A percentile compares a stretch with the other conserved stretches of the same genome.
These are phyloP conservation scores for Todus mexicanus DNA, from an alignment of 2,797 vertebrate species.

Conservation along the genomic window DNA sequence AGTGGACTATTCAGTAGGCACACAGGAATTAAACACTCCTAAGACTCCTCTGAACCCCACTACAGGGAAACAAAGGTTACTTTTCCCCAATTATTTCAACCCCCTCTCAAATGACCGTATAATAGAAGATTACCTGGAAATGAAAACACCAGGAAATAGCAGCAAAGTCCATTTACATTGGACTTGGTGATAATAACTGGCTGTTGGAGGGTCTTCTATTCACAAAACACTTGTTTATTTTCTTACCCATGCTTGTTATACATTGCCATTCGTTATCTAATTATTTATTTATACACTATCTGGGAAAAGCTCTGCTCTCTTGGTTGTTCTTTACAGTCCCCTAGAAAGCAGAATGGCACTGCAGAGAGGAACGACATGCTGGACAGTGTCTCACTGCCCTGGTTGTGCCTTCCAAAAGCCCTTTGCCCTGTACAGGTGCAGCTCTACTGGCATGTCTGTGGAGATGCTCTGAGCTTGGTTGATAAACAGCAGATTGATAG, in stretches of 20 bases:
- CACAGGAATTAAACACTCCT: not conserved
- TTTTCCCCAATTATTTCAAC: not conserved
- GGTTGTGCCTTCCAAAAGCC: not conserved
- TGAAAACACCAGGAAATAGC: not conserved
- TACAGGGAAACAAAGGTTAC: not conserved
- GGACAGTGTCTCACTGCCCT: not conserved
- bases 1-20: not conserved
- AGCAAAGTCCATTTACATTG: not conserved
- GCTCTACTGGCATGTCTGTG: not conserved
- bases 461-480: not conserved
- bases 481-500: not conserved
- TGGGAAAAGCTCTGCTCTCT: not conserved
- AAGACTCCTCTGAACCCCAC: not conserved
- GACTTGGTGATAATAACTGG: not conserved
- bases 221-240: not conserved
- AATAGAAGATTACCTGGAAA: not conserved
- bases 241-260: not conserved
- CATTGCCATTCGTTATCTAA: not conserved
- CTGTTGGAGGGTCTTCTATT: not conserved
- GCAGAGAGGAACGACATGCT: not conserved
- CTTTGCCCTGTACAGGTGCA: not conserved
- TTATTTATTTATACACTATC: not conserved
- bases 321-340: not conserved
- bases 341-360: not conserved
- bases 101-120: not conserved